phyloP scores from a whole-genome alignment of 2,113 vertebrate species.

The Amblyopsis rosae region DNA sequence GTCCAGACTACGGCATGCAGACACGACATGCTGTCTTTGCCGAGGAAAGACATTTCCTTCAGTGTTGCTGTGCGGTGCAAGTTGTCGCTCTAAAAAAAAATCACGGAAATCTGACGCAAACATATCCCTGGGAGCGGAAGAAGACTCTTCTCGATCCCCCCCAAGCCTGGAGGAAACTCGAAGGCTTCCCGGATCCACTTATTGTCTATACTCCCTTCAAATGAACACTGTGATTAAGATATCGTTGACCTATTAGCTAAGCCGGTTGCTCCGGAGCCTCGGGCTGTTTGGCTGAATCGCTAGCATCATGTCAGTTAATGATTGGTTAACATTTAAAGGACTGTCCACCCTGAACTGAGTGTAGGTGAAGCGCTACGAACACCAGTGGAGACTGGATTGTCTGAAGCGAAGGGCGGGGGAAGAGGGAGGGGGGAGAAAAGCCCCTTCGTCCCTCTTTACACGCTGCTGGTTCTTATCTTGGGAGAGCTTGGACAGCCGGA shows the following conservation, averaged over 20 bases:
- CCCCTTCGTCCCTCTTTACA: conserved; percentile 2
- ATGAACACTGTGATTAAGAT: not conserved
- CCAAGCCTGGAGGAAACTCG: conserved; percentile 4
- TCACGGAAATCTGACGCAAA: conserved; percentile 1
- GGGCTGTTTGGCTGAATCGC: not conserved
- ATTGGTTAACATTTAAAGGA: not conserved
- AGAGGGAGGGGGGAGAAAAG: not conserved
- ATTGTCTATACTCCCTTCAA: not conserved
- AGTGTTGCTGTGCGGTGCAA: not conserved
- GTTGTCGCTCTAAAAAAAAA: conserved; percentile 12
- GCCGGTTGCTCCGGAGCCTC: not conserved
- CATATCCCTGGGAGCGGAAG: not conserved
- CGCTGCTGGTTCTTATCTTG: conserved; percentile 19
- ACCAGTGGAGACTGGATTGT: too few species aligned
- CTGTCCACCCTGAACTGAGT: conserved; percentile 2
- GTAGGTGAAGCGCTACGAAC: not conserved
- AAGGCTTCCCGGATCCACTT: conserved; percentile 7
- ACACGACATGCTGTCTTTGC: not conserved
- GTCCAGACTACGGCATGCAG: not conserved
- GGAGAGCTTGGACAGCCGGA: conserved; percentile 29
- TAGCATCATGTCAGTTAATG: not conserved
- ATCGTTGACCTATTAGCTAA: not conserved
- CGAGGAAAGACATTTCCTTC: not conserved
- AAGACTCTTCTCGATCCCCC: conserved; percentile 11
- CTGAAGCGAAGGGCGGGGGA: too few species aligned